Evolutionary conservation across 1,140 invertebrate species (phyloP), one percentile per base, ranked within the genome.

Genomic region (Drosophila ogumai): DNA sequence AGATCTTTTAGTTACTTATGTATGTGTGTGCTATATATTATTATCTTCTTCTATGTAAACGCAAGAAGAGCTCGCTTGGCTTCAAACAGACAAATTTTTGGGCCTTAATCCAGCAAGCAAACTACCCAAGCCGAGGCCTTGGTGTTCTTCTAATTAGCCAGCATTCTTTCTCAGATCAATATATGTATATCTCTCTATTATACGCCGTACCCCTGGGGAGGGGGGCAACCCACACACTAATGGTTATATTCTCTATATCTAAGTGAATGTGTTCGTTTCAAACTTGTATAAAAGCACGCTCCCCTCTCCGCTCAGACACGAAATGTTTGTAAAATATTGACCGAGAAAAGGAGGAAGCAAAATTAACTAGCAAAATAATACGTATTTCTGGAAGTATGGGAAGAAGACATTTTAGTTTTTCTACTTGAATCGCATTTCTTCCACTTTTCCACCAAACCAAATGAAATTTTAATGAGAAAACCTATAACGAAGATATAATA

Each of bases 381-480:
- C 49, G 44, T 47, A 57, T 43, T 58, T 76, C 47, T 50, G 38
- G 40, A 50, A 55, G n/a, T 41, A 71, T 31, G 19, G 28, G 36
- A 47, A 54, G 61, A 66, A 54, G 17, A 66, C 38, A 66, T 72
- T 88, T 84, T 90, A 85, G 81, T 81, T 90, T 79, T 69, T 85
- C 67, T 90, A 85, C 67, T 66, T 85, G 69, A 90, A 90, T 90
- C 85, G 85, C 86, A 90, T 90, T 90, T 90, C 85, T 90, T 90
- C 85, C 85, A 90, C 74, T 73, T 79, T 67, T 56, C 41, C 44
- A 43, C 17, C 28, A 65, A 54, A 66, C 63, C 34, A 65, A 74
- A 52, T 40, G 41, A 59, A 67, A 54, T 32, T 17, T 4, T 47
- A 47, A 69, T 28, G 59, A 60, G 22, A 49, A 68, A 60, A n/a